phyloP scores from a whole-genome alignment of 2,888 invertebrate species.

The Agrotis clavis region DNA sequence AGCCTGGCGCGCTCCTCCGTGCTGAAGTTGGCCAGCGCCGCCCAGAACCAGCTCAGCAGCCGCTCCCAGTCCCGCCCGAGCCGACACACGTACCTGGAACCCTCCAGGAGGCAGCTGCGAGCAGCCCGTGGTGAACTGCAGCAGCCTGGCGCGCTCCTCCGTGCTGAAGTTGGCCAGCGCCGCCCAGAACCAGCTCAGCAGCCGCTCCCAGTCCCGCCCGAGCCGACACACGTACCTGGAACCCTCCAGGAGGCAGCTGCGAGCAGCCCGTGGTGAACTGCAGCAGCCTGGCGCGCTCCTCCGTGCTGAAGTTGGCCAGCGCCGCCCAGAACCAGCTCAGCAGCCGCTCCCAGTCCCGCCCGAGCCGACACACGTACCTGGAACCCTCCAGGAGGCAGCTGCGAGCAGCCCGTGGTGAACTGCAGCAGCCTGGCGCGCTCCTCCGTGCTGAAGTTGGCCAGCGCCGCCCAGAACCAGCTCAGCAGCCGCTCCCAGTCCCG shows the following conservation, averaged over 20 bases:
- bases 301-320: too few species aligned
- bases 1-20: conserved; percentile 97
- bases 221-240: conserved; percentile 91
- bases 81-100: conserved; percentile 89
- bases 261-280: too few species aligned
- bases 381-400: conserved; percentile 15
- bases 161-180: conserved; percentile 96
- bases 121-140: conserved; percentile 98
- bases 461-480: too few species aligned
- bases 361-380: too few species aligned
- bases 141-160: conserved; percentile 97
- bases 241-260: too few species aligned
- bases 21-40: conserved; percentile 96
- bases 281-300: too few species aligned
- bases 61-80: too few species aligned
- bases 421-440: conserved; percentile 73
- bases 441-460: conserved; percentile 82
- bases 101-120: conserved; percentile 96
- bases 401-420: too few species aligned
- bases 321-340: too few species aligned
- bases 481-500: too few species aligned
- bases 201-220: conserved; percentile 95
- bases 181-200: conserved; percentile 90
- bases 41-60: conserved; percentile 59
- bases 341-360: too few species aligned